Evolutionary conservation across 2,888 invertebrate genomes (phyloP).

Genomic region (Hoplodrina ambigua): DNA sequence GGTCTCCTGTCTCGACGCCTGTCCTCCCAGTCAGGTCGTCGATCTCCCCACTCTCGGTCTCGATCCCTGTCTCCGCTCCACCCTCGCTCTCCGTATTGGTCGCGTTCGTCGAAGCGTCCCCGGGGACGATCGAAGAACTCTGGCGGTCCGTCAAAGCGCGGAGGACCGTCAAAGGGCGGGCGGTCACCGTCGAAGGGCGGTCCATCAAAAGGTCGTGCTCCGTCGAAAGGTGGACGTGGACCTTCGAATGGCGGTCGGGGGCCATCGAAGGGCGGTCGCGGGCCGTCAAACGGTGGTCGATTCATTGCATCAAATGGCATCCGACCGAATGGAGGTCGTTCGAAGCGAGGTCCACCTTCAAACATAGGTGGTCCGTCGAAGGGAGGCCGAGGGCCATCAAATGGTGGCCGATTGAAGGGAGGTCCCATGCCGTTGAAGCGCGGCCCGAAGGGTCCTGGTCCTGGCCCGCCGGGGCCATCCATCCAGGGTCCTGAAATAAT

Average conservation of each 20-base stretch:
- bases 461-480: conserved; percentile 81
- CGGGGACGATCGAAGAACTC: conserved; percentile 85
- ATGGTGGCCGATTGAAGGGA: conserved; percentile 73
- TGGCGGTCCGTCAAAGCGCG: conserved; percentile 75
- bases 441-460: conserved; percentile 73
- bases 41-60: conserved; percentile 75
- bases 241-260: conserved; percentile 73
- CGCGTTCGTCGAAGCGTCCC: conserved; percentile 84
- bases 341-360: conserved; percentile 64
- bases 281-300: conserved; percentile 77
- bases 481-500: conserved; percentile 84
- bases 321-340: conserved; percentile 63
- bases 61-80: conserved; percentile 80
- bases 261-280: conserved; percentile 74
- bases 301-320: conserved; percentile 69
- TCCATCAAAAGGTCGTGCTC: conserved; percentile 66
- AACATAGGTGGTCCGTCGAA: conserved; percentile 67
- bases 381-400: conserved; percentile 73
- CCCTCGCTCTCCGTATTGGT: conserved; percentile 79
- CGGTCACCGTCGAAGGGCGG: conserved; percentile 68
- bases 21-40: conserved; percentile 79
- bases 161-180: conserved; percentile 66
- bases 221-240: conserved; percentile 78
- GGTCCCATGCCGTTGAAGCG: conserved; percentile 85
- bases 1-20: conserved; percentile 74